A percentile compares a stretch with the other conserved stretches of the same genome.
phyloP scores from a whole-genome alignment of 2,888 invertebrate species.

The Lepetodrilus schrolli region DNA sequence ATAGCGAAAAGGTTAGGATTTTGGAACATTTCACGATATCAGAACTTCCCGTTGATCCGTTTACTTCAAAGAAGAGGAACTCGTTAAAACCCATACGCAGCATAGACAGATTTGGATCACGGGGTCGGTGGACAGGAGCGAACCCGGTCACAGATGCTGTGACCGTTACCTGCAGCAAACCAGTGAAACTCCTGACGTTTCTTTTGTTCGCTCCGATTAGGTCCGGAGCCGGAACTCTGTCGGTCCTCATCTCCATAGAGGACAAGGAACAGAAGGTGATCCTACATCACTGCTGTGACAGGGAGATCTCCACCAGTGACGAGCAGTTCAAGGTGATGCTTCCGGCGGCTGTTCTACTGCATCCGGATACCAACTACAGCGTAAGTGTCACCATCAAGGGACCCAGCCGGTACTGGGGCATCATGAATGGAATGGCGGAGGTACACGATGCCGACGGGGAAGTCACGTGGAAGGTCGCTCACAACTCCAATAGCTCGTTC shows the following conservation, averaged over 20 bases:
- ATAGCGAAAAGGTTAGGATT: conserved; percentile 51
- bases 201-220: conserved; percentile 20
- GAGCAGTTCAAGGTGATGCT: conserved; percentile 22
- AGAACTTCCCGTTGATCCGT: conserved; percentile 28
- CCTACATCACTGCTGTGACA: conserved; percentile 17
- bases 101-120: background rate
- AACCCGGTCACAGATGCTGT: conserved; percentile 12
- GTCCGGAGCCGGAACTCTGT: conserved; percentile 4
- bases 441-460: conserved; percentile 7
- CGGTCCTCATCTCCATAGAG: conserved; percentile 19
- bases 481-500: conserved; percentile 12
- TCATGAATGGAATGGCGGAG: conserved; percentile 17
- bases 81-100: conserved; percentile 6
- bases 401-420: conserved; percentile 6
- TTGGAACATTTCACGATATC: conserved; percentile 54
- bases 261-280: conserved; percentile 24
- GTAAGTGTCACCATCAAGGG: conserved; percentile 22
- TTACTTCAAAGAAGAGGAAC: conserved; percentile 12
- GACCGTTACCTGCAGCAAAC: background rate
- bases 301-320: conserved; percentile 15
- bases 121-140: conserved; percentile 4
- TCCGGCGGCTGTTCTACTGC: background rate
- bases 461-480: background rate
- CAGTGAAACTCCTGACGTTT: conserved; percentile 12
- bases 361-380: conserved; percentile 18